phyloP scores from a whole-genome alignment of 2,888 invertebrate genomes.

The Tipula unca region DNA sequence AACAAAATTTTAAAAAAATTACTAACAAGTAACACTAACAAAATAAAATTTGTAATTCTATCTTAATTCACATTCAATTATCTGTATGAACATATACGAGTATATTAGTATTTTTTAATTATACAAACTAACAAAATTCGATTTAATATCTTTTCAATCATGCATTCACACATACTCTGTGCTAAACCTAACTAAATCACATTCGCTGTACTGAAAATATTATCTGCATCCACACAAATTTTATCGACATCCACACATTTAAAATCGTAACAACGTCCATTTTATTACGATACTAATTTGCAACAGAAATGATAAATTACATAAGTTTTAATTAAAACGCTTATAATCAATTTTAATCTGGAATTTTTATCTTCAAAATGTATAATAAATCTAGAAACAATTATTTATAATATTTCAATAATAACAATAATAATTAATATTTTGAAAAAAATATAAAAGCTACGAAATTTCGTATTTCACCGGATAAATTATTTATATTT shows the following conservation, averaged over 20 bases:
- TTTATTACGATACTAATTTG: not conserved
- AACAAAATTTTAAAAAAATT: not conserved
- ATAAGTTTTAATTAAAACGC: not conserved
- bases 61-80: not conserved
- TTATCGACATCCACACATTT: too few species aligned
- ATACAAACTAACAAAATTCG: not conserved
- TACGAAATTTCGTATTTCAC: not conserved
- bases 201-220: too few species aligned
- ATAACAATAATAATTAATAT: not conserved
- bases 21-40: not conserved
- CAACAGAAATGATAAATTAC: not conserved
- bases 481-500: not conserved
- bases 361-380: not conserved
- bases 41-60: not conserved
- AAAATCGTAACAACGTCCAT: not conserved
- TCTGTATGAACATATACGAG: not conserved
- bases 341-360: not conserved
- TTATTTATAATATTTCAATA: not conserved
- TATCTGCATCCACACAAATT: too few species aligned
- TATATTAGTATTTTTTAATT: not conserved
- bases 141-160: too few species aligned
- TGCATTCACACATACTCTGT: too few species aligned
- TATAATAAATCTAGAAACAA: not conserved
- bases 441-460: not conserved
- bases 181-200: too few species aligned